These are phyloP conservation scores for Volucella inanis DNA, from an alignment of 2,888 invertebrate genomes.

Conservation along the genomic window DNA sequence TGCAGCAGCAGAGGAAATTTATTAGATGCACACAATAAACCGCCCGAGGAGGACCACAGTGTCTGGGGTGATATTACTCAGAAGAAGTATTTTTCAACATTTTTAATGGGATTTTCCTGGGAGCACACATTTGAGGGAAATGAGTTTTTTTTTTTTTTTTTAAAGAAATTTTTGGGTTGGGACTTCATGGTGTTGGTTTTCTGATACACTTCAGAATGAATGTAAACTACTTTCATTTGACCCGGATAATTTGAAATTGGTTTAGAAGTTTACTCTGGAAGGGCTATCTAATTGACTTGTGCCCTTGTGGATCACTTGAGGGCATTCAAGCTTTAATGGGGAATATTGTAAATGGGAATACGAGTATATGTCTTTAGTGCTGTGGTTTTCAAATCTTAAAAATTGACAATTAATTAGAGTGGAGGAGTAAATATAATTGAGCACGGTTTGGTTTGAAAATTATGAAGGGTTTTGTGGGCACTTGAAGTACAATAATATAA, in stretches of 20 bases:
- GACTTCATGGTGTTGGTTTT: slow-evolving; percentile 39
- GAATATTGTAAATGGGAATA: background rate
- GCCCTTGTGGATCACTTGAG: slow-evolving; percentile 41
- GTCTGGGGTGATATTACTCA: slow-evolving; percentile 35
- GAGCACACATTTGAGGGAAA: background rate
- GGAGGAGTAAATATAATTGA: no score
- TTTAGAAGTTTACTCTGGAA: slow-evolving; percentile 33
- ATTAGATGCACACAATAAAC: slow-evolving; percentile 55
- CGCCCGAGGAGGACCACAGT: slow-evolving; percentile 30
- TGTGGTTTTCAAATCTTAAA: no score
- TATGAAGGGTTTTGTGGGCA: no score
- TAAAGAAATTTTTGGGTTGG: slow-evolving; percentile 15
- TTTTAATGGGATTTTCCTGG: slow-evolving; percentile 58
- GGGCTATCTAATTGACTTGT: slow-evolving; percentile 31
- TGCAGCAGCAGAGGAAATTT: slow-evolving; percentile 42
- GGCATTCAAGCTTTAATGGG: slow-evolving; percentile 46
- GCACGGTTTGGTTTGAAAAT: no score
- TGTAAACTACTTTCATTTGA: slow-evolving; percentile 31
- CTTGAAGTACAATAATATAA: no score
- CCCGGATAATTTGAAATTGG: slow-evolving; percentile 40
- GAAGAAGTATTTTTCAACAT: slow-evolving; percentile 51
- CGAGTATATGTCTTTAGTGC: no score
- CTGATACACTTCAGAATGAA: no score
- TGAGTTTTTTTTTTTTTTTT: slow-evolving; percentile 18
- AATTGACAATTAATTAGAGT: no score